Evolutionary conservation across 2,113 vertebrate genomes (phyloP).

Genomic region (Nanorana parkeri): DNA sequence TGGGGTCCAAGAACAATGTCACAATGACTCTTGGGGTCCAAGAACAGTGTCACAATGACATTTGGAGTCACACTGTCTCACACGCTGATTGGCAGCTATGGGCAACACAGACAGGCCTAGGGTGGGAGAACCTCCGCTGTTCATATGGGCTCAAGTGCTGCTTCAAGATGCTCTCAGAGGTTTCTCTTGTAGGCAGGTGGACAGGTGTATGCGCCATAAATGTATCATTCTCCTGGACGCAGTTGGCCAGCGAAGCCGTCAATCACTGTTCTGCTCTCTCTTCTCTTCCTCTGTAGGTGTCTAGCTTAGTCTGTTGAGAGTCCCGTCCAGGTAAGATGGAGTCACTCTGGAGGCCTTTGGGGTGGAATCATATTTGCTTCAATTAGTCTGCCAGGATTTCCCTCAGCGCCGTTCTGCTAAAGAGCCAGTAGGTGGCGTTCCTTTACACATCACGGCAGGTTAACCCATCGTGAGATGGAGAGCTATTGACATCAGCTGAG

Average conservation of each 20-base stretch:
- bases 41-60: too few species aligned
- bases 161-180: too few species aligned
- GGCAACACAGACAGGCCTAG: too few species aligned
- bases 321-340: conserved; percentile 27
- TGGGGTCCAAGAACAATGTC: too few species aligned
- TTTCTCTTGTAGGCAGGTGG: too few species aligned
- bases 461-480: background rate
- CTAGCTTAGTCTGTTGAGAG: conserved; percentile 28
- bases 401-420: background rate
- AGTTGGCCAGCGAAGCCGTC: background rate
- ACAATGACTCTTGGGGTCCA: too few species aligned
- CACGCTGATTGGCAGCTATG: too few species aligned
- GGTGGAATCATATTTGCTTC: background rate
- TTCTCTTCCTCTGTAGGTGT: conserved; percentile 19
- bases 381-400: too few species aligned
- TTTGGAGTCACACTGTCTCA: too few species aligned
- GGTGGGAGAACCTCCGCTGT: too few species aligned
- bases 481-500: background rate
- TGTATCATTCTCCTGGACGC: background rate
- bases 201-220: background rate
- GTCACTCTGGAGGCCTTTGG: background rate
- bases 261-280: conserved; percentile 21
- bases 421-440: conserved; percentile 5
- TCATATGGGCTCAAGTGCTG: too few species aligned
- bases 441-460: background rate